Evolutionary conservation across 2,888 invertebrate species (phyloP), one percentile per base, ranked within the genome.

Genomic region (Gymnoscelis rufifasciata): DNA sequence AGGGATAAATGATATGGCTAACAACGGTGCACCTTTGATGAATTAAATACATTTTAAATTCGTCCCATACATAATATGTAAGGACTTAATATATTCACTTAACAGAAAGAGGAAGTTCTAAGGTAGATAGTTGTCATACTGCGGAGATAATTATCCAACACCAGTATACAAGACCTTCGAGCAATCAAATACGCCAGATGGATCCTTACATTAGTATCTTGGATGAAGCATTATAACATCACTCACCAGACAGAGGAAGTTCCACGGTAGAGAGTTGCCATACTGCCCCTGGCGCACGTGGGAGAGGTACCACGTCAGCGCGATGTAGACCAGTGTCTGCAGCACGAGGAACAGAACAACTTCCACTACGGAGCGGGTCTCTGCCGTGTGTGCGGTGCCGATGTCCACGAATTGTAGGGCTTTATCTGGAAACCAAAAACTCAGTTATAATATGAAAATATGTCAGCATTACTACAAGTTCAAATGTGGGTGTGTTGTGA

Each of bases 251-350:
- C 3, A 83, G 2, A 91, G 76, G 68, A 93, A 94, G 57, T 90
- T 84, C 81, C 90, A 91, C 0, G 91, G 90, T 54, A 90, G 86
- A 1, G 92, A 90, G 1, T 92, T 88, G 0, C 94, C 94, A 59
- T 90, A 93, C 11, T 90, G 88, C 2, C 93, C 93, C 0, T 94
- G 94, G 19, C 67, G 49, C 24, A 74, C 71, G 7, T 55, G 55
- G 3, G 68, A 57, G 6, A 76, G 49, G 41, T 77, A 26, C 26
- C 26, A 26, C 26, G 26, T 8, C 7, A 26, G 26, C 5, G 26
- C 26, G 26, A 8, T 7, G 26, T 2, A 6, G 26, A 26, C 5
- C 26, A 26, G 5, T 2, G 26, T 19, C 11, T 35, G 35, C 2
- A 11, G 0, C 15, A 11, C 3, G 19, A 15, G 19, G 35, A 2